Evolutionary conservation across 2,113 vertebrate species (phyloP).

Genomic region (Pachypanchax playfairii): DNA sequence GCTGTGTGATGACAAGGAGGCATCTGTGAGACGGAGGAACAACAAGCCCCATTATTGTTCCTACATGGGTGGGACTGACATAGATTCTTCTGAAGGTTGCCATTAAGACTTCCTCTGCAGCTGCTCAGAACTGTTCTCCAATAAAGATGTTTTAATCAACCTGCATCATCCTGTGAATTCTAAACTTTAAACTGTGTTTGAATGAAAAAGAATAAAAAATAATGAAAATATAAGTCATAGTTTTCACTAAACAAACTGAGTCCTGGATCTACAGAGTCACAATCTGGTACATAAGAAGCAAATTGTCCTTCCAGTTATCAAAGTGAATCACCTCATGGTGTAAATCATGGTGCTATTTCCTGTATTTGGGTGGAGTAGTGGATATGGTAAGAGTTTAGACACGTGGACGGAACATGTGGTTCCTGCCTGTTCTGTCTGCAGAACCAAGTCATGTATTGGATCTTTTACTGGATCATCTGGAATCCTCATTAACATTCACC

Average conservation of each 20-base stretch:
- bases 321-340: too few relatives aligned
- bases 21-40: conserved; percentile 57
- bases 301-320: too few relatives aligned
- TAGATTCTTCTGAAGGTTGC: conserved; percentile 17
- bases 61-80: conserved; percentile 10
- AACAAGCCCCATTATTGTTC: conserved; percentile 32
- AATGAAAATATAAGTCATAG: too few relatives aligned
- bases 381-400: neutral
- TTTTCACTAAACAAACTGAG: too few relatives aligned
- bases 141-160: neutral
- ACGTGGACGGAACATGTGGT: neutral
- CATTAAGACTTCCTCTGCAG: conserved; percentile 15
- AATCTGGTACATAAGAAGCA: too few relatives aligned
- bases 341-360: too few relatives aligned
- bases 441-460: neutral
- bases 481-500: conserved; percentile 52
- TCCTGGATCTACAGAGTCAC: too few relatives aligned
- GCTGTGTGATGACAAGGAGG: conserved; percentile 55
- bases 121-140: conserved; percentile 10
- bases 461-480: neutral
- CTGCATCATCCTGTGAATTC: neutral
- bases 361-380: too few relatives aligned
- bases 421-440: too few relatives aligned
- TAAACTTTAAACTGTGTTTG: too few relatives aligned
- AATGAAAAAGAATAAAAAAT: too few relatives aligned